A percentile compares a stretch with the other conserved stretches of the same genome.
These are phyloP conservation scores for Plagiodera versicolora DNA, from an alignment of 2,888 invertebrate species.

Conservation along the genomic window DNA sequence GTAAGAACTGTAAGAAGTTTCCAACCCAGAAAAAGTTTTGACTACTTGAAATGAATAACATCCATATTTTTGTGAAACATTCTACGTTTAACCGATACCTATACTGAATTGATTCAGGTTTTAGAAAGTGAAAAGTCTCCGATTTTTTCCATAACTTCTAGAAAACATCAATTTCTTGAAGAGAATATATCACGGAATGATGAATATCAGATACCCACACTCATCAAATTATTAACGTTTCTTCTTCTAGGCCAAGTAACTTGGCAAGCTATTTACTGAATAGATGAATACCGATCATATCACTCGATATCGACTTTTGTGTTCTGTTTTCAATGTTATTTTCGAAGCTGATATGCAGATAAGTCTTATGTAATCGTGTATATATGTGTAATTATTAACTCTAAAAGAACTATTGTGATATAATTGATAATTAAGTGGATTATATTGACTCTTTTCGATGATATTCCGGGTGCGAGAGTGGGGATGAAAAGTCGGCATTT, in stretches of 20 bases:
- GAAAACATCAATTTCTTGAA: background rate
- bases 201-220: background rate
- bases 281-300: constrained; percentile 5
- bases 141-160: no score
- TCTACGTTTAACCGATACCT: no score
- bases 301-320: constrained; percentile 13
- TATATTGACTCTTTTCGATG: constrained; percentile 24
- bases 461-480: constrained; percentile 17
- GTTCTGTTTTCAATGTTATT: constrained; percentile 8
- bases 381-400: constrained; percentile 22
- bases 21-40: no score
- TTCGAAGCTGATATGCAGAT: background rate
- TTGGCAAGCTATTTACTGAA: constrained; percentile 3
- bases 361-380: constrained; percentile 17
- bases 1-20: no score
- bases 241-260: background rate
- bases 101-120: no score
- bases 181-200: background rate
- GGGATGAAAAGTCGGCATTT: constrained; percentile 11
- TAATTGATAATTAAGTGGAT: constrained; percentile 37
- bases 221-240: background rate
- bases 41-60: no score
- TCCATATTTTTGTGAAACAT: no score
- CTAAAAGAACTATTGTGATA: constrained; percentile 36
- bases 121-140: no score